phyloP scores from a whole-genome alignment of 2,113 vertebrate genomes.

The Siniperca knerii region DNA sequence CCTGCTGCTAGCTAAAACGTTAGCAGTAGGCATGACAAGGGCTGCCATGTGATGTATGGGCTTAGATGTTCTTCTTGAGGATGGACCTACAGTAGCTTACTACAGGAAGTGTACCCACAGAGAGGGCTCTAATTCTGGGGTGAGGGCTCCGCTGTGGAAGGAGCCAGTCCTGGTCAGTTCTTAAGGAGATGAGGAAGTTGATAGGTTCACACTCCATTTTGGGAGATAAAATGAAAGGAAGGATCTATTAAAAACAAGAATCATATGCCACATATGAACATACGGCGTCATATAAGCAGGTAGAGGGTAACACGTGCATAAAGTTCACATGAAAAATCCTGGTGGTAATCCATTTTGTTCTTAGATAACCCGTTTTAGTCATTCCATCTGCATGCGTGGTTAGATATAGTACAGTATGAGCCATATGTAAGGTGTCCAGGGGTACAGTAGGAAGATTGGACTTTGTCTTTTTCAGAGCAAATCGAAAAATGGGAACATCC shows the following conservation, averaged over 20 bases:
- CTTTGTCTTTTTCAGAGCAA: not conserved
- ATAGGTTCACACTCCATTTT: not conserved
- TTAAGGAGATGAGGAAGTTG: not conserved
- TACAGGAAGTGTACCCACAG: not conserved
- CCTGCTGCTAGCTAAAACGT: slow-evolving; percentile 7
- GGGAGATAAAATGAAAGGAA: not conserved
- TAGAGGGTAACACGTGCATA: not conserved
- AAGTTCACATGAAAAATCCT: not conserved
- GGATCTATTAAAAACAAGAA: not conserved
- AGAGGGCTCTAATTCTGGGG: not conserved
- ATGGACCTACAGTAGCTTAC: not conserved
- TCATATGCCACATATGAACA: not conserved
- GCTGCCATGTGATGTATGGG: slow-evolving; percentile 45
- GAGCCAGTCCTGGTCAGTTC: not conserved
- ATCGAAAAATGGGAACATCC: not conserved
- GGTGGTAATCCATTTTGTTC: not conserved
- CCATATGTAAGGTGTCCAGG: slow-evolving; percentile 14
- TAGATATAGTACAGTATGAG: not conserved
- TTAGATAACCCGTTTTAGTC: not conserved
- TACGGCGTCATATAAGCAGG: not conserved
- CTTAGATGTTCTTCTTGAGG: slow-evolving; percentile 3
- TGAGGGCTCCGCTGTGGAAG: not conserved
- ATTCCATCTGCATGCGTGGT: slow-evolving; percentile 2
- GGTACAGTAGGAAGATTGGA: slow-evolving; percentile 11
- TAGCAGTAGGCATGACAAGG: slow-evolving; percentile 42